Percentiles rank a stretch among this genome's conserved stretches.
phyloP scores from a whole-genome alignment of 2,113 vertebrate genomes.

The Carassius gibelio region DNA sequence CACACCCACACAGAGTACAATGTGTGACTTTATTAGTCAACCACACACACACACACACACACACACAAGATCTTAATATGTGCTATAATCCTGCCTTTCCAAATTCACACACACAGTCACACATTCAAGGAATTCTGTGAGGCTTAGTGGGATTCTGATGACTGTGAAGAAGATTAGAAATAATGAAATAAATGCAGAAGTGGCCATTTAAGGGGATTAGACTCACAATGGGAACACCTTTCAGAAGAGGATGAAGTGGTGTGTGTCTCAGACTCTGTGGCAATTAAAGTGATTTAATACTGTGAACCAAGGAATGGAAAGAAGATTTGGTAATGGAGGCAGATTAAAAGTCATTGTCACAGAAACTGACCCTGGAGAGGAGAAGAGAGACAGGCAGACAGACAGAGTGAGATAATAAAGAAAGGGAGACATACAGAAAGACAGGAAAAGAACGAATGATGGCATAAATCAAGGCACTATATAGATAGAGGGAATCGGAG shows the following conservation, averaged over 20 bases:
- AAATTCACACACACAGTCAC: constrained; percentile 31
- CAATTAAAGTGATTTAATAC: constrained; percentile 75
- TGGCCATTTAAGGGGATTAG: constrained; percentile 68
- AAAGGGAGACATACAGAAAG: constrained; percentile 1
- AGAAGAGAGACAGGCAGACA: constrained; percentile 36
- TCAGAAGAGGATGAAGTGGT: constrained; percentile 45
- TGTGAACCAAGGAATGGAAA: constrained; percentile 49
- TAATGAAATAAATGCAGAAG: constrained; percentile 69
- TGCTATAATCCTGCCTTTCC: not conserved
- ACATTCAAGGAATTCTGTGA: constrained; percentile 31
- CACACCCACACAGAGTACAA: constrained; percentile 7
- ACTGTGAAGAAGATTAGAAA: constrained; percentile 57
- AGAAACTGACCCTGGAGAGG: constrained; percentile 50
- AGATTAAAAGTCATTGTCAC: constrained; percentile 70
- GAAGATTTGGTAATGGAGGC: constrained; percentile 63
- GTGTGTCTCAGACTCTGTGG: constrained; percentile 60
- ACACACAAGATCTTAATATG: constrained; percentile 9
- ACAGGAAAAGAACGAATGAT: not conserved
- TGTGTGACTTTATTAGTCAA: not conserved
- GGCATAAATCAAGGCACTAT: not conserved
- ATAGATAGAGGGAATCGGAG: constrained; percentile 1
- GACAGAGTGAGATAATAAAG: not conserved
- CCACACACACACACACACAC: constrained; percentile 35
- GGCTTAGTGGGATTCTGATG: constrained; percentile 52
- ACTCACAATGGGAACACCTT: constrained; percentile 56